phyloP scores from a whole-genome alignment of 2,888 invertebrate genomes.

The Drosophila cognata region DNA sequence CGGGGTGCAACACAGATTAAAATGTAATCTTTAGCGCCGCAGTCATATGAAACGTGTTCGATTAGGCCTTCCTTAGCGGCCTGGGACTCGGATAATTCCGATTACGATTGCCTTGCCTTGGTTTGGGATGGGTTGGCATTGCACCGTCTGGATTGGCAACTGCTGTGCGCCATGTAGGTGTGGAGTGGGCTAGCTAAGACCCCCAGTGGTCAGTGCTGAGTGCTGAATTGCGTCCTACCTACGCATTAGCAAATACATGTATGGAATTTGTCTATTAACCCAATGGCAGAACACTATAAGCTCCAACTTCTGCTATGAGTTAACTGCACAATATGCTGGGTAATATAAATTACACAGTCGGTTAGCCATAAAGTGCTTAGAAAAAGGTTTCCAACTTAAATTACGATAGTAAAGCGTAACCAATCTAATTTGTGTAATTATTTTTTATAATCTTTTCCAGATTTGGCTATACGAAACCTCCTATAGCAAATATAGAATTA shows the following conservation, averaged over 20 bases:
- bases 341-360: not conserved
- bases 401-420: not conserved
- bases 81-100: constrained; percentile 23
- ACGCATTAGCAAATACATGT: constrained; percentile 50
- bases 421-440: not conserved
- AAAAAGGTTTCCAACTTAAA: not conserved
- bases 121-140: not conserved
- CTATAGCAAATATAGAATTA: not conserved
- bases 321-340: constrained; percentile 1
- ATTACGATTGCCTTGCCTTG: constrained; percentile 22
- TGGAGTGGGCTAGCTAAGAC: constrained; percentile 65
- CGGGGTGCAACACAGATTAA: constrained; percentile 63
- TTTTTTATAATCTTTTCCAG: not conserved
- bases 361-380: not conserved
- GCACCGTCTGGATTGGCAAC: constrained; percentile 55
- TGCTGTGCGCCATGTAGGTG: constrained; percentile 74
- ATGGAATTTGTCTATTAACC: constrained; percentile 60
- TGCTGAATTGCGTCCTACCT: constrained; percentile 64
- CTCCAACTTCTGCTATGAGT: constrained; percentile 1
- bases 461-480: not conserved
- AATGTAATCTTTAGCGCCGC: constrained; percentile 80
- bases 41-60: constrained; percentile 79
- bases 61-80: constrained; percentile 65
- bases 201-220: constrained; percentile 63
- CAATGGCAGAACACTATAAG: constrained; percentile 7